These are phyloP conservation scores for Cactoblastis cactorum DNA, from an alignment of 2,888 invertebrate species.

Conservation along the genomic window DNA sequence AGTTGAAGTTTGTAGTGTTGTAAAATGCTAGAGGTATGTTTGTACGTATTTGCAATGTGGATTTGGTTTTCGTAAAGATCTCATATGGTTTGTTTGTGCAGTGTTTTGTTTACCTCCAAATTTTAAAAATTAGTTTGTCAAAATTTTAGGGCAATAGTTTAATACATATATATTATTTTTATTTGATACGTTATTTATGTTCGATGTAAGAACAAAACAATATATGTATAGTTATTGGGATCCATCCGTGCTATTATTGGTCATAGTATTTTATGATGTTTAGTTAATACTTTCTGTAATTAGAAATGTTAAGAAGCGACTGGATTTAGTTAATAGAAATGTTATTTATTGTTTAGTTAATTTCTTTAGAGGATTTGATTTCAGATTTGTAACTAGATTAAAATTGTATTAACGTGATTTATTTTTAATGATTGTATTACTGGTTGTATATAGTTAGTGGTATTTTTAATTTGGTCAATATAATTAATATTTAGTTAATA, in stretches of 20 bases:
- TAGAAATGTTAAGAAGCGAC: slow-evolving; percentile 45
- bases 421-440: slow-evolving; percentile 29
- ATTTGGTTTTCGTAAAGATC: slow-evolving; percentile 80
- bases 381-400: slow-evolving; percentile 21
- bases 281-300: slow-evolving; percentile 21
- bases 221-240: slow-evolving; percentile 36
- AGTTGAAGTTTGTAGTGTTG: slow-evolving; percentile 51
- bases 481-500: neutral
- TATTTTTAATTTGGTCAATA: neutral
- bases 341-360: slow-evolving; percentile 74
- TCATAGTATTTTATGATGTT: slow-evolving; percentile 27
- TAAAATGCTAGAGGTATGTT: slow-evolving; percentile 60
- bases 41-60: slow-evolving; percentile 66
- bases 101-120: slow-evolving; percentile 78
- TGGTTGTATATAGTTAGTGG: slow-evolving; percentile 5
- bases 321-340: slow-evolving; percentile 55
- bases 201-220: slow-evolving; percentile 35
- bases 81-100: slow-evolving; percentile 79
- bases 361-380: neutral
- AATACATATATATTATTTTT: slow-evolving; percentile 37
- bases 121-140: slow-evolving; percentile 62
- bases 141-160: slow-evolving; percentile 45
- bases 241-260: slow-evolving; percentile 41
- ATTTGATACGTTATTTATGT: slow-evolving; percentile 48
- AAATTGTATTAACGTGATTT: slow-evolving; percentile 42